Base-by-base conservation (phyloP, 2,888 invertebrate genomes). In the Cerastis rubricosa region DNA sequence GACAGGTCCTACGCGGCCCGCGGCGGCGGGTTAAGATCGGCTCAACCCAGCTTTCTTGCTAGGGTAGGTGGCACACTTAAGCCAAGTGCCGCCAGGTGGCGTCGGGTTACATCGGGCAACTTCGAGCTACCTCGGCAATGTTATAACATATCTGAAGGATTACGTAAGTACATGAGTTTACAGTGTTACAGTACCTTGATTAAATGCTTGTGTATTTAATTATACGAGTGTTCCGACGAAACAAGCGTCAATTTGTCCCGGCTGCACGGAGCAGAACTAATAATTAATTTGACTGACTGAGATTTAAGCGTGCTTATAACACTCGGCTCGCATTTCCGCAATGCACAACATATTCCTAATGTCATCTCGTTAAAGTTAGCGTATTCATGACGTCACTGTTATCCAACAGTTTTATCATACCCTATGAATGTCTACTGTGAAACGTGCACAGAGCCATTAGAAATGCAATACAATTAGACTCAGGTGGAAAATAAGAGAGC, bases 1-100 rank as follows among this genome's bases (percentile, higher is more conserved):
- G 93, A 93, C 93, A 93, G 93, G 92, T 92, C 91, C 90, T 91
- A 90, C 89, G 91, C 87, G 88, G 87, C 87, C 89, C 90, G 90
- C 90, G 87, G 84, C 76, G 88, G 86, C 81, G 90, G 91, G 91
- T 91, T 92, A 92, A 92, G 92, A 92, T 89, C 89, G 90, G 91
- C 92, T 93, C 90, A 81, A 89, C 87, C 86, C 85, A 86, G 89
- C 88, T 90, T 91, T 90, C 90, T 89, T 89, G 87, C 88, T 89
- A n/a, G 86, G 85, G 87, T 85, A 87, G 84, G 87, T 90, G 90
- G 89, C 89, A 90, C 82, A 87, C 83, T 91, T 91, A 88, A 87
- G 75, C 74, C 79, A 84, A 66, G 85, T 76, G 80, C 87, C 82
- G 85, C 82, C 85, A 83, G 79, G 71, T 74, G 77, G 85, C 78